A percentile compares a stretch with the other conserved stretches of the same genome.
phyloP scores from a whole-genome alignment of 64 coral and sea anemone species.

The Orbicella faveolata region DNA sequence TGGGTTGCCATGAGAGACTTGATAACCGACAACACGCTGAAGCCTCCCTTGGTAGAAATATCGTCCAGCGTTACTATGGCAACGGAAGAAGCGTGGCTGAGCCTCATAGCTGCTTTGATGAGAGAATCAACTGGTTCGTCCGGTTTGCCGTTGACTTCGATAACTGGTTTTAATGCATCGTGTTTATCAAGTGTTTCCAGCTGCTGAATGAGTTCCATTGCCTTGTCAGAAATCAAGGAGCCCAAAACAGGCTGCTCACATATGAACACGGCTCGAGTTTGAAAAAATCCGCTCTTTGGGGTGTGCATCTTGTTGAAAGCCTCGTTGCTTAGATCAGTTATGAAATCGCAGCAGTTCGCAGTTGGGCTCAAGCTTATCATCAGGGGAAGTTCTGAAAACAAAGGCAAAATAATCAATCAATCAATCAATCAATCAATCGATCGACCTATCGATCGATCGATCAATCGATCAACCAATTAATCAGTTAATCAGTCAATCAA shows the following conservation, averaged over 20 bases:
- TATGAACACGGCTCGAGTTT: constrained; percentile 29
- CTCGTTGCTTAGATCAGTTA: constrained; percentile 27
- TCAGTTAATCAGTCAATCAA: not conserved
- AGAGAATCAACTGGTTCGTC: constrained; percentile 3
- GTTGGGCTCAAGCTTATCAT: not conserved
- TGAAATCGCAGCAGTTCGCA: constrained; percentile 8
- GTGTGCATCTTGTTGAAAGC: constrained; percentile 31
- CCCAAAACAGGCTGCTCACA: constrained; percentile 24
- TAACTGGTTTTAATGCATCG: not conserved
- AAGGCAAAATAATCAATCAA: no score
- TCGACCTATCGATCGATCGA: no score
- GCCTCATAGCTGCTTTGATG: constrained; percentile 61
- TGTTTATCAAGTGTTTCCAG: not conserved
- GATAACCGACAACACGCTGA: constrained; percentile 31
- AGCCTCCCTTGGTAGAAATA: not conserved
- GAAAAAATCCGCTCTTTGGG: not conserved
- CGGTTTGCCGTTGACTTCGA: not conserved
- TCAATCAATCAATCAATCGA: no score
- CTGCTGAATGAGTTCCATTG: constrained; percentile 31
- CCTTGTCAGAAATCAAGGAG: constrained; percentile 34
- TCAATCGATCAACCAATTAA: not conserved
- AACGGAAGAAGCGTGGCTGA: constrained; percentile 67
- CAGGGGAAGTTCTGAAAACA: constrained; percentile 30
- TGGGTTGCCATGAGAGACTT: constrained; percentile 9
- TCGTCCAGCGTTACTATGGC: constrained; percentile 29